phyloP scores from a whole-genome alignment of 2,113 vertebrate genomes.

The Pachypanchax playfairii region DNA sequence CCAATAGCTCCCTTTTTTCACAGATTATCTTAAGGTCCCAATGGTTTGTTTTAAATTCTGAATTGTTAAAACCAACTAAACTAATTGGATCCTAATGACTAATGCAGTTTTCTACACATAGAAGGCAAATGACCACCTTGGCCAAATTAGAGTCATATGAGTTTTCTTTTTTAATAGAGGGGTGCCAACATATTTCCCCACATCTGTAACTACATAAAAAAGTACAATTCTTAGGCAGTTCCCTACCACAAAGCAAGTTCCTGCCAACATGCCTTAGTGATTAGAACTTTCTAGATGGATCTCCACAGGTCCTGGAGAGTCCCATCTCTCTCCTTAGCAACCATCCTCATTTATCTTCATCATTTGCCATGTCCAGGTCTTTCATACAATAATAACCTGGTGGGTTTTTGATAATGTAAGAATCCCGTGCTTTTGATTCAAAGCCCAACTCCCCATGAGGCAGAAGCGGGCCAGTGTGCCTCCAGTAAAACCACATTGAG shows the following conservation, averaged over 20 bases:
- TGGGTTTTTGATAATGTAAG: constrained; percentile 62
- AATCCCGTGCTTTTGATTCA: constrained; percentile 54
- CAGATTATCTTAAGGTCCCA: too few species aligned
- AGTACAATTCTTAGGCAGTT: neutral
- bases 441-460: constrained; percentile 37
- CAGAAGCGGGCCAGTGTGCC: constrained; percentile 42
- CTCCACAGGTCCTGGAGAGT: constrained; percentile 62
- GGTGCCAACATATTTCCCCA: too few species aligned
- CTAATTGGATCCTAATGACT: too few species aligned
- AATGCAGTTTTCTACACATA: too few species aligned
- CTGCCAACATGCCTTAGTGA: constrained; percentile 34
- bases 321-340: constrained; percentile 63
- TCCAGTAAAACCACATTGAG: constrained; percentile 30
- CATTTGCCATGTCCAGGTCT: constrained; percentile 56
- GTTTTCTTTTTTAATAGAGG: too few species aligned
- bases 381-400: constrained; percentile 49
- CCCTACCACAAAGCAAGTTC: constrained; percentile 14
- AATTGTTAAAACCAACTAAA: too few species aligned
- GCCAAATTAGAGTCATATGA: too few species aligned
- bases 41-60: too few species aligned
- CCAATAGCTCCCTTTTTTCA: too few species aligned
- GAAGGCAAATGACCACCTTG: too few species aligned
- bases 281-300: constrained; percentile 35
- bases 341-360: constrained; percentile 76
- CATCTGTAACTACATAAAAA: too few species aligned